Conservation (phyloP, 2,797 vertebrate genomes). For the Spatula clypeata region DNA sequence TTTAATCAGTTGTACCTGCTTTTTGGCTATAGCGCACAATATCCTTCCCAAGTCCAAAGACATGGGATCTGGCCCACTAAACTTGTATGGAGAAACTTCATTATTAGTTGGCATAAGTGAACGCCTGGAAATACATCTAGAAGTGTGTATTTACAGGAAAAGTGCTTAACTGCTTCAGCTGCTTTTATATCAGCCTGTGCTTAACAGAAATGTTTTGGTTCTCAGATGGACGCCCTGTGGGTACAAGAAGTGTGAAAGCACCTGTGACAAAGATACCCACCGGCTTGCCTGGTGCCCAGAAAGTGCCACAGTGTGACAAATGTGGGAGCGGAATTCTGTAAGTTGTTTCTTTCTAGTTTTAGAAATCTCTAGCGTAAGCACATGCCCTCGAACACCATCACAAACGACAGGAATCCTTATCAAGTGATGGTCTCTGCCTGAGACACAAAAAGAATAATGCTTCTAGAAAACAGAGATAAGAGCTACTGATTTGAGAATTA, state of each 20-base stretch:
- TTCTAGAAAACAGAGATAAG: background rate
- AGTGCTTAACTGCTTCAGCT: background rate
- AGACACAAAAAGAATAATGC: background rate
- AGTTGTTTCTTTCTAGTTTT: conserved; percentile 74
- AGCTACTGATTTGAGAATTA: too few relatives aligned
- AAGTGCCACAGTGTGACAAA: conserved; percentile 95
- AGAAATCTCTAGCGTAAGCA: background rate
- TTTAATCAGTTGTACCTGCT: background rate
- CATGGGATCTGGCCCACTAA: background rate
- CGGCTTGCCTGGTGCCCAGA: conserved; percentile 90
- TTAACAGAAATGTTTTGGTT: conserved; percentile 40
- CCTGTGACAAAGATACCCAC: conserved; percentile 88
- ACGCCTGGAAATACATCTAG: background rate
- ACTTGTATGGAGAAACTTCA: background rate
- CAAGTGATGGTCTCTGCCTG: background rate
- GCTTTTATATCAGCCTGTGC: background rate
- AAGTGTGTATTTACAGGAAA: background rate
- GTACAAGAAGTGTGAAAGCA: conserved; percentile 93
- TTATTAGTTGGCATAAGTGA: background rate
- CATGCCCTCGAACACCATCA: background rate
- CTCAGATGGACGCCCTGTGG: conserved; percentile 90
- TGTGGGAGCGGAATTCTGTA: conserved; percentile 97
- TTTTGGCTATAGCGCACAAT: background rate
- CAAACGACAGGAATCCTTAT: background rate
- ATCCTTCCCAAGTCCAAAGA: background rate